Percentiles rank a stretch among this genome's conserved stretches.
Evolutionary conservation across 2,113 vertebrate genomes (phyloP).

Genomic region (Chitala chitala): DNA sequence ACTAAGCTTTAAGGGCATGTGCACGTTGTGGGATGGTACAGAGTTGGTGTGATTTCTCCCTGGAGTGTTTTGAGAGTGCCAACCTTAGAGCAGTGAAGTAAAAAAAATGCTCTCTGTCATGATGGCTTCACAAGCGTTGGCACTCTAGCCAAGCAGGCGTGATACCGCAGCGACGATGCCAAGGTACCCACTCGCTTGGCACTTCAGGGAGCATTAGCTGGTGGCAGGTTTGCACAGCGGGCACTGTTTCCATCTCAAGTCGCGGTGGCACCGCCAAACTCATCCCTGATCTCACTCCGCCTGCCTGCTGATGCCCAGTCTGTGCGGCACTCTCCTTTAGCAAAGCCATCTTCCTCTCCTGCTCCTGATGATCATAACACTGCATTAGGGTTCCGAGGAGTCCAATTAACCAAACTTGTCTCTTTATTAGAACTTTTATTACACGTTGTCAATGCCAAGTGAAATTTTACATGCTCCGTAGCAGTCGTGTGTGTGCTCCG

Average conservation of each 20-base stretch:
- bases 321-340: constrained; percentile 41
- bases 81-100: too few relatives aligned
- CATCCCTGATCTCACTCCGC: constrained; percentile 47
- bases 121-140: too few relatives aligned
- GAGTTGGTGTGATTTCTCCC: constrained; percentile 57
- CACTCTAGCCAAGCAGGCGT: too few relatives aligned
- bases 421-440: too few relatives aligned
- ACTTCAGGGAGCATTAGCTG: constrained; percentile 39
- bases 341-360: constrained; percentile 29
- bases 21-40: constrained; percentile 55
- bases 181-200: not conserved
- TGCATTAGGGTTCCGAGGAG: not conserved
- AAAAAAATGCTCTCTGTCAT: too few relatives aligned
- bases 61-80: constrained; percentile 58
- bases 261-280: constrained; percentile 44
- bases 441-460: too few relatives aligned
- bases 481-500: too few relatives aligned
- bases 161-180: not conserved
- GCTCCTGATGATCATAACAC: not conserved
- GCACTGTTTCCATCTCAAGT: constrained; percentile 45
- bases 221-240: constrained; percentile 58
- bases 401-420: not conserved
- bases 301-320: constrained; percentile 53
- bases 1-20: constrained; percentile 52
- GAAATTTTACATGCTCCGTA: too few relatives aligned